Conservation (phyloP, 2,888 invertebrate genomes). For the Zhengitettix transpicula region DNA sequence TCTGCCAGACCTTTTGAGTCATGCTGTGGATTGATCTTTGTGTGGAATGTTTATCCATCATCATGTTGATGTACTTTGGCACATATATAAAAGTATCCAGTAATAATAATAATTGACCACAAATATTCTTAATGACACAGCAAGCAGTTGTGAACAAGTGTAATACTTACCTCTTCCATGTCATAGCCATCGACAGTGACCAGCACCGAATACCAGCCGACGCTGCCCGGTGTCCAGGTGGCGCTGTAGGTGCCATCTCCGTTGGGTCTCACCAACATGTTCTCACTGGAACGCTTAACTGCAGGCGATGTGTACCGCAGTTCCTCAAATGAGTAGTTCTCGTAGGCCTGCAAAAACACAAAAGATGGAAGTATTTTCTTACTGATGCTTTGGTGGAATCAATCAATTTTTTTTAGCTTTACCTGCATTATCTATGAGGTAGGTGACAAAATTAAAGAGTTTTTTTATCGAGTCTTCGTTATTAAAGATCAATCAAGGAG, state of each 20-base stretch:
- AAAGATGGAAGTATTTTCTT: too few relatives aligned
- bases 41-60: too few relatives aligned
- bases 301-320: slow-evolving; percentile 57
- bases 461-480: too few relatives aligned
- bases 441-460: background rate
- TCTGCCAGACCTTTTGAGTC: too few relatives aligned
- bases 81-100: too few relatives aligned
- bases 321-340: slow-evolving; percentile 91
- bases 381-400: background rate
- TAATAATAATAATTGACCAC: too few relatives aligned
- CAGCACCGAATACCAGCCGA: slow-evolving; percentile 78
- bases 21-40: too few relatives aligned
- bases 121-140: too few relatives aligned
- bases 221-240: slow-evolving; percentile 79
- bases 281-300: slow-evolving; percentile 54
- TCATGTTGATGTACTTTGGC: too few relatives aligned
- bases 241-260: slow-evolving; percentile 69
- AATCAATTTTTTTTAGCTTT: background rate
- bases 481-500: too few relatives aligned
- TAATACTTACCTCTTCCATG: slow-evolving; percentile 44
- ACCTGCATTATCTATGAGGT: background rate
- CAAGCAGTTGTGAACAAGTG: too few relatives aligned
- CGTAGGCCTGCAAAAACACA: slow-evolving; percentile 45
- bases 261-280: slow-evolving; percentile 59
- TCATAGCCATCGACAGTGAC: slow-evolving; percentile 76